phyloP scores from a whole-genome alignment of 2,113 vertebrate species.

The Oceanites oceanicus region DNA sequence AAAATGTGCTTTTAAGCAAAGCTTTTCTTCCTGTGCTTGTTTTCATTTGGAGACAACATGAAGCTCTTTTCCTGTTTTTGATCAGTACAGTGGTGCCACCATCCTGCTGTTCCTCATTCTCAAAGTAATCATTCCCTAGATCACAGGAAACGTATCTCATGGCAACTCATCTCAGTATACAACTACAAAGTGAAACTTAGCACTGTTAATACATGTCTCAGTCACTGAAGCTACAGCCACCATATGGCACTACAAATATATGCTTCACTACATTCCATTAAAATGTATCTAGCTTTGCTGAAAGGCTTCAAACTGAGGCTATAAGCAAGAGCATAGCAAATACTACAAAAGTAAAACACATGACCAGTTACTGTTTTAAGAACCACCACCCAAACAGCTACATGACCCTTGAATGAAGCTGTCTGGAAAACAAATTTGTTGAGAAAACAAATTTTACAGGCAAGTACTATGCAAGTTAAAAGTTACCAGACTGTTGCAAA shows the following conservation, averaged over 20 bases:
- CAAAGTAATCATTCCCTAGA: background rate
- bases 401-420: background rate
- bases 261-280: background rate
- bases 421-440: slow-evolving; percentile 4
- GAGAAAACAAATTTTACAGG: background rate
- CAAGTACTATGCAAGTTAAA: background rate
- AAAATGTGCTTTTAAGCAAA: background rate
- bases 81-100: rapidly evolving
- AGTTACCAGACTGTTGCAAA: background rate
- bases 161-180: background rate
- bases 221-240: background rate
- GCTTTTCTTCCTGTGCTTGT: background rate
- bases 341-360: background rate
- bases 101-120: background rate
- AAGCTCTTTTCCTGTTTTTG: background rate
- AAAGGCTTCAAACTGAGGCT: background rate
- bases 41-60: background rate
- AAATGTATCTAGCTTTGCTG: background rate
- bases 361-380: background rate
- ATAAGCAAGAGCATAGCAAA: background rate
- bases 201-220: background rate
- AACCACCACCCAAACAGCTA: background rate
- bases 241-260: background rate
- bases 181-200: background rate
- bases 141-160: background rate